Evolutionary conservation across 2,797 vertebrate genomes (phyloP).

Genomic region (Myotis findleyi): DNA sequence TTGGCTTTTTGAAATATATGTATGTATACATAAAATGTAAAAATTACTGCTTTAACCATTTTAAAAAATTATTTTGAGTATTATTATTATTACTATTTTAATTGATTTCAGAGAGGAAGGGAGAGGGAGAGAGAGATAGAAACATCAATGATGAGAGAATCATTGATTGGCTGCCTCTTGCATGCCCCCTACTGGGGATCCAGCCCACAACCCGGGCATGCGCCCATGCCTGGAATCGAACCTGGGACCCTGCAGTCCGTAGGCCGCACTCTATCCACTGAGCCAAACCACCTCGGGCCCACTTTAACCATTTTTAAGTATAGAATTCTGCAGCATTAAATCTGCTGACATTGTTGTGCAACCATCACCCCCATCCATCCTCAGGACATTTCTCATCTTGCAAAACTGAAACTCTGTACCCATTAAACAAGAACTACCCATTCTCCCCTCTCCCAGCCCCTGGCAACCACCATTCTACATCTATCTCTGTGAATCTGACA

Average conservation of each 20-base stretch:
- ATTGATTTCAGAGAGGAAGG: no score
- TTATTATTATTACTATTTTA: neutral
- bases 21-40: neutral
- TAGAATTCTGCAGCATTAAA: no score
- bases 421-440: neutral
- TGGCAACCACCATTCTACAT: neutral
- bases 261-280: no score
- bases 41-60: neutral
- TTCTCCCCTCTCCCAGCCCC: accelerated
- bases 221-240: no score
- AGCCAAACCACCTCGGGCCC: no score
- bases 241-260: no score
- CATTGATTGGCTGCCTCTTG: no score
- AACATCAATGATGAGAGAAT: no score
- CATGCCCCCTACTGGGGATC: no score
- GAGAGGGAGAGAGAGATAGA: no score
- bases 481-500: neutral
- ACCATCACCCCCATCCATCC: neutral
- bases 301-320: neutral
- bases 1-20: neutral
- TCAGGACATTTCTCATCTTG: neutral
- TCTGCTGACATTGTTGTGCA: neutral
- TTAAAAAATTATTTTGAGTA: neutral
- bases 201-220: no score
- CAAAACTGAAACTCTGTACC: neutral